Base-by-base conservation (phyloP, 92 coral and sea anemone species). In the Phymanthus crucifer region DNA sequence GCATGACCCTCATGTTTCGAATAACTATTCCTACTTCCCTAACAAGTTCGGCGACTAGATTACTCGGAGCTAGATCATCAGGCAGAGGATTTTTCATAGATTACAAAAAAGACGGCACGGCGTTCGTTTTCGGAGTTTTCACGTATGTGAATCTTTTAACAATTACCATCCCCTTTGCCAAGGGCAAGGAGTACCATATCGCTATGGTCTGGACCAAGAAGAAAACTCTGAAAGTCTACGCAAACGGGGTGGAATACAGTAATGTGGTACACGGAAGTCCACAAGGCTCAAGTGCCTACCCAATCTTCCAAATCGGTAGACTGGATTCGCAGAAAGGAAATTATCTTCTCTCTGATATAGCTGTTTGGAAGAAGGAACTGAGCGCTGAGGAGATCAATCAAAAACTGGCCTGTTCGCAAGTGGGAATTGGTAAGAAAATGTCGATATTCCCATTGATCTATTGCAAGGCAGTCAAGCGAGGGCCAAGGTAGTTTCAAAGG, bases 1-100 rank as follows among this genome's bases (percentile, higher is more conserved):
- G 94, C 21, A 77, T 90, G 70, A 90, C 94, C 0, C 40, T 90
- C 18, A 73, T 83, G 10, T 82, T 92, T 48, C 88, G 91, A 81
- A n/a, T 85, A 2, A 31, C 9, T 9, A 66, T 84, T 71, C 83
- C 83, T 47, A 31, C 6, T 45, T 16, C 21, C 45, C 11, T 36
- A 2, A 27, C 78, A 19, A 67, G n/a, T n/a, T n/a, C 66, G 6
- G 1, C 11, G 12, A 66, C 72, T 19, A 33, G n/a, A 1, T 40
- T 86, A 32, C 35, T 91, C 1, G 47, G 32, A 47, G 50, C 90
- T 10, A 68, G 89, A 3, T 58, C 3, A 21, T 8, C 66, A 0
- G 91, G 46, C 26, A 77, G 10, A 17, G 40, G 40, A 75, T 21
- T 82, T 66, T 61, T 8, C 32, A 46, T 40, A 56, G 0, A 37